phyloP scores from a whole-genome alignment of 2,113 vertebrate genomes.

The human (Homo sapiens) region DNA sequence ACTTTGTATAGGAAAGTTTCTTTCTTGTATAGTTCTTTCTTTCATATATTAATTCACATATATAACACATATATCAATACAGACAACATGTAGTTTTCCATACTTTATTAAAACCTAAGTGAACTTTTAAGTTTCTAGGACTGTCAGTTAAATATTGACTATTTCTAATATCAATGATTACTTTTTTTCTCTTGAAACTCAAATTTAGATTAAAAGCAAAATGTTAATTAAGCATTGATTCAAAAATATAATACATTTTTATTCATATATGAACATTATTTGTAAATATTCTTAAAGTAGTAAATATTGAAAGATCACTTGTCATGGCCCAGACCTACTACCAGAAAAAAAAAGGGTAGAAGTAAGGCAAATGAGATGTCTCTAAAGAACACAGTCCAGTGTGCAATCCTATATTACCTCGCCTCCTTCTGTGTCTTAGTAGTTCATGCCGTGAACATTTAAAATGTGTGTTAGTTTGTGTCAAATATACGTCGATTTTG shows the following conservation, averaged over 20 bases:
- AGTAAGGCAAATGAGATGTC: not conserved
- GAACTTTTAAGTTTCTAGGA: not conserved
- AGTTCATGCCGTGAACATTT: not conserved
- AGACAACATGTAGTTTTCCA: not conserved
- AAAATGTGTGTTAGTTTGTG: not conserved
- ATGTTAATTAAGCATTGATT: not conserved
- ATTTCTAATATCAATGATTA: not conserved
- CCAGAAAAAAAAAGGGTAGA: not conserved
- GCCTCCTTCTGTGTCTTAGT: not conserved
- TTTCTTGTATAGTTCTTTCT: not conserved
- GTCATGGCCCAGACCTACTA: not conserved
- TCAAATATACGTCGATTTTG: not conserved
- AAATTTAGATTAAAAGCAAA: not conserved
- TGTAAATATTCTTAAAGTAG: not conserved
- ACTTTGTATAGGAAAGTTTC: not conserved
- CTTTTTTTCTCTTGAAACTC: not conserved
- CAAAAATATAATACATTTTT: not conserved
- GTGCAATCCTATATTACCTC: fast-evolving
- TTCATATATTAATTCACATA: not conserved
- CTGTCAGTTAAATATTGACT: not conserved
- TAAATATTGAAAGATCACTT: not conserved
- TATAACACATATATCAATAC: not conserved
- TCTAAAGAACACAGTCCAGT: not conserved
- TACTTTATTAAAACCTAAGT: not conserved
- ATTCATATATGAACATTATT: not conserved